Evolutionary conservation across 2,113 vertebrate species (phyloP).

Genomic region (Edolisoma coerulescens): DNA sequence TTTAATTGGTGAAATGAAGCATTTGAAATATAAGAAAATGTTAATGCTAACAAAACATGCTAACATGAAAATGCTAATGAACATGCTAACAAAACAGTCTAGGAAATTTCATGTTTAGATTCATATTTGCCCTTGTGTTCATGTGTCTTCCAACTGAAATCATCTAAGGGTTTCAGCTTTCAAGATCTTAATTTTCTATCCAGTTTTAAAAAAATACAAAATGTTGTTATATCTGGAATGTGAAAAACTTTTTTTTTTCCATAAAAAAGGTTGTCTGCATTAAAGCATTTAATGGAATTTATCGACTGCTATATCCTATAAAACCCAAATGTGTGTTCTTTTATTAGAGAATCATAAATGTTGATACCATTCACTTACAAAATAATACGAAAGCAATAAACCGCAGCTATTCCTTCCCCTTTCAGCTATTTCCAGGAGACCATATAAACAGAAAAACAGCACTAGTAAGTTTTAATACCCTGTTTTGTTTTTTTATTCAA

Average conservation of each 20-base stretch:
- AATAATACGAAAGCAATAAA: slow-evolving; percentile 1
- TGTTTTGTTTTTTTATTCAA: neutral
- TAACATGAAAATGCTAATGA: neutral
- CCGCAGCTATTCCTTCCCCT: neutral
- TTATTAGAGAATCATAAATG: neutral
- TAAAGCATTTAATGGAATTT: neutral
- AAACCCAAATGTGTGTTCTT: neutral
- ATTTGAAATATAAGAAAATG: neutral
- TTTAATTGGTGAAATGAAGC: neutral
- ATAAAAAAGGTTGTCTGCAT: neutral
- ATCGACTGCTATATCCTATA: neutral
- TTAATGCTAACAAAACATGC: neutral
- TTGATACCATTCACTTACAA: neutral
- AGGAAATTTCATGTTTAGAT: neutral
- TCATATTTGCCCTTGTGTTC: neutral
- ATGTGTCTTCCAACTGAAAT: neutral
- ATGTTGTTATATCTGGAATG: neutral
- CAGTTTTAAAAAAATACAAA: neutral
- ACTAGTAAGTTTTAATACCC: neutral
- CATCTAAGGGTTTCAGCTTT: neutral
- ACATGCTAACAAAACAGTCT: neutral
- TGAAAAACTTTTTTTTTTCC: neutral
- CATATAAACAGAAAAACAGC: neutral
- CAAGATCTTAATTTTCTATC: neutral
- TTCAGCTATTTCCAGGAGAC: neutral